These are phyloP conservation scores for Lomographa bimaculata DNA, from an alignment of 2,888 invertebrate genomes.

Conservation along the genomic window DNA sequence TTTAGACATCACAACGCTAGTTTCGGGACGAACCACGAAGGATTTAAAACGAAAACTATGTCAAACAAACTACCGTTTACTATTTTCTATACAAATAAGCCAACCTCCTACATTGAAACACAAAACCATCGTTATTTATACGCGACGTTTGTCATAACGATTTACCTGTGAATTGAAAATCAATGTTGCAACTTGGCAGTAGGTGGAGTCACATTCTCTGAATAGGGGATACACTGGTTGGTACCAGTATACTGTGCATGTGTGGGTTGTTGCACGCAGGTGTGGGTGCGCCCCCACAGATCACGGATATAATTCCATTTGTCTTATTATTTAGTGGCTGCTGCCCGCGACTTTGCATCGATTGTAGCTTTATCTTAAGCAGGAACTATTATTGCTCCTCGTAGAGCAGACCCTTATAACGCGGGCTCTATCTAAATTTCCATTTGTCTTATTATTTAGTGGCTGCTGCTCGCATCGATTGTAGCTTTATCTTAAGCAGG, in stretches of 20 bases:
- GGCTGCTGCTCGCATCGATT: too few species aligned
- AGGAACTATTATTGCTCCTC: too few species aligned
- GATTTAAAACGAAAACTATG: slow-evolving; percentile 8
- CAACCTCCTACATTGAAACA: slow-evolving; percentile 15
- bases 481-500: too few species aligned
- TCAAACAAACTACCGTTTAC: background rate
- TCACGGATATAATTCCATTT: slow-evolving; percentile 36
- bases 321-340: slow-evolving; percentile 37
- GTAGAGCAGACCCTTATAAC: too few species aligned
- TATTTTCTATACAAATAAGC: slow-evolving; percentile 12
- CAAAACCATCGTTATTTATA: slow-evolving; percentile 28
- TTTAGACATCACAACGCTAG: too few species aligned
- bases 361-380: too few species aligned
- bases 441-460: slow-evolving; percentile 38
- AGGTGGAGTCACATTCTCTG: slow-evolving; percentile 64
- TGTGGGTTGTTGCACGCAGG: slow-evolving; percentile 41
- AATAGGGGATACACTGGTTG: slow-evolving; percentile 50
- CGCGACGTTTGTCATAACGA: slow-evolving; percentile 42
- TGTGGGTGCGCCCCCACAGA: slow-evolving; percentile 64
- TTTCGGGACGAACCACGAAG: too few species aligned
- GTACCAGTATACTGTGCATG: slow-evolving; percentile 32
- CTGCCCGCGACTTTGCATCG: too few species aligned
- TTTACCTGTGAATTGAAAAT: slow-evolving; percentile 55
- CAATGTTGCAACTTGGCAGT: slow-evolving; percentile 54
- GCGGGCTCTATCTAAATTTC: too few species aligned